Base-by-base conservation (phyloP, 2,888 invertebrate species). In the Vesta saturnalis region DNA sequence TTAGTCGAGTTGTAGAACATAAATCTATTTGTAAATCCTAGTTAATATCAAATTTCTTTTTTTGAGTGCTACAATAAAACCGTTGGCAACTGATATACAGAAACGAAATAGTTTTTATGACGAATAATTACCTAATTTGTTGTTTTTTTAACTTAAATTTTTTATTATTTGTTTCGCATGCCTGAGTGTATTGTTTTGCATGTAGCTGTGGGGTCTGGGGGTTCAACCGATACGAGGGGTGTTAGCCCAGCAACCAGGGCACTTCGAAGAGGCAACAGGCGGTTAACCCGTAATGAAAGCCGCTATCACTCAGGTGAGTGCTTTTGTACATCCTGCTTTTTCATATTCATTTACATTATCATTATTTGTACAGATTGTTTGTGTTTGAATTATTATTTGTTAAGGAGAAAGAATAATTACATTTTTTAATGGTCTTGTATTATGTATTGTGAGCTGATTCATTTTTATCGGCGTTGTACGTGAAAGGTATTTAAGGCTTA, bases 281-380 rank as follows among this genome's bases (percentile, higher is more conserved):
- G 96, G 78, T 91, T 96, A 79, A 96, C 97, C 76, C 89, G 96
- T 82, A 96, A 96, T 87, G 96, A 97, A 87, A 95, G 94, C 86
- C 90, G 96, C 82, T 97, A 96, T 86, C 96, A 97, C 86, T 96
- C 96, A 85, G 97, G 97, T 96, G 89, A 90, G 92, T 89, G 83
- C 83, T 71, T 77, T 71, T 60, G 63, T 61, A 52, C 60, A 43
- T 62, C 64, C 55, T 65, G 65, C 64, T 64, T 68, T 63, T 71
- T 71, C 58, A 71, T 61, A 30, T 67, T 62, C 67, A 62, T 64
- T 39, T 23, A 57, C 61, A 69, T 60, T 67, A 56, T 52, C 61
- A 59, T 67, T 49, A 10, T 19, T 58, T n/a, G n/a, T 58, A 15
- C 5, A 12, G n/a, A 14, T 23, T 59, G 39, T 22, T 3, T 16